These are phyloP conservation scores for Craseonycteris thonglongyai DNA, from an alignment of 2,113 vertebrate species.

Conservation along the genomic window DNA sequence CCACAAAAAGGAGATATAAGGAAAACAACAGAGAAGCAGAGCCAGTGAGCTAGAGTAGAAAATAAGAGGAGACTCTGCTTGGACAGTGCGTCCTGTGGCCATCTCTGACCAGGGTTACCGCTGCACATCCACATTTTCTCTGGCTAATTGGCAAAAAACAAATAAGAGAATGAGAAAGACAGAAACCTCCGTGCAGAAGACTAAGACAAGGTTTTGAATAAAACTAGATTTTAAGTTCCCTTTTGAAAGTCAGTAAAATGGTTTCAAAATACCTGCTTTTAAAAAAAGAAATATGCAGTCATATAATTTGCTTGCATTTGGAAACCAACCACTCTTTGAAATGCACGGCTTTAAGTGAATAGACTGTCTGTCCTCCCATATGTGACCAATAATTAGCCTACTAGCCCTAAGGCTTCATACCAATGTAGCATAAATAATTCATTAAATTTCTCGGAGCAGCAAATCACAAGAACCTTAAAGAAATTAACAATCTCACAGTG, in stretches of 20 bases:
- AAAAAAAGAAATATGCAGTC: conserved; percentile 8
- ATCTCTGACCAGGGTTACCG: background rate
- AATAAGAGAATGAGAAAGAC: background rate
- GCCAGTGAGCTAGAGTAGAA: background rate
- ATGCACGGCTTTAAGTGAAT: background rate
- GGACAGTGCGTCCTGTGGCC: background rate
- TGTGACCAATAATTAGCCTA: background rate
- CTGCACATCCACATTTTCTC: background rate
- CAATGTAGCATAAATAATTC: background rate
- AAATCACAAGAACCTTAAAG: conserved; percentile 5
- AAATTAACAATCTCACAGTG: background rate
- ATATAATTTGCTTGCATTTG: background rate
- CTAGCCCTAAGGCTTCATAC: background rate
- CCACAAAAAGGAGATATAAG: background rate
- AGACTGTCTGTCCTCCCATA: background rate
- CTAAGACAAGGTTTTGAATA: background rate
- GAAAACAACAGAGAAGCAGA: background rate
- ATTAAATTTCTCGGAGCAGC: background rate
- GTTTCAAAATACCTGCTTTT: background rate
- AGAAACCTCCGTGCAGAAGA: background rate
- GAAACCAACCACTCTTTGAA: background rate
- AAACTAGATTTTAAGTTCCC: background rate
- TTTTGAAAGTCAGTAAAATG: background rate
- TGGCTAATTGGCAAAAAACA: background rate
- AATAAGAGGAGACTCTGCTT: background rate